These are phyloP conservation scores for Nomada flava DNA, from an alignment of 2,888 invertebrate genomes.

Conservation along the genomic window DNA sequence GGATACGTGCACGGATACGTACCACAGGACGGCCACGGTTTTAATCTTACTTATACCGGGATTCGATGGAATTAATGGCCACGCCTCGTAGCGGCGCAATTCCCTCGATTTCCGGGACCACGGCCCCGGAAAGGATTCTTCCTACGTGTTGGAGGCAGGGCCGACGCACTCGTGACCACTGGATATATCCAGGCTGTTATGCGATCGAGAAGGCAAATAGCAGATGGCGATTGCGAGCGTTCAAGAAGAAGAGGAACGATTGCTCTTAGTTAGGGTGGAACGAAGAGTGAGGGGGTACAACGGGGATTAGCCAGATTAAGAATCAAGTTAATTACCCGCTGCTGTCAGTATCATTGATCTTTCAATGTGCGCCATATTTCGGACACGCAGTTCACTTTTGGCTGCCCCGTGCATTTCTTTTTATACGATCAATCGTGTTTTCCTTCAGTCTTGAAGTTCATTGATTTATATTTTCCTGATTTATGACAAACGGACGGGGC, in stretches of 20 bases:
- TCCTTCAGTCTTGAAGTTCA: too few relatives aligned
- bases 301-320: conserved; percentile 48
- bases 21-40: conserved; percentile 53
- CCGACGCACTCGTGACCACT: conserved; percentile 69
- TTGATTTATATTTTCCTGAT: too few relatives aligned
- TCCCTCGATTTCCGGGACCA: conserved; percentile 70
- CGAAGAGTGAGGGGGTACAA: conserved; percentile 4
- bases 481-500: too few relatives aligned
- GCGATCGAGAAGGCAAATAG: conserved; percentile 59
- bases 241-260: conserved; percentile 21
- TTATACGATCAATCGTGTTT: too few relatives aligned
- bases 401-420: too few relatives aligned
- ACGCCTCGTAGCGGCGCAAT: conserved; percentile 66
- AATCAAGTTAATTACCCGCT: conserved; percentile 56
- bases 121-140: conserved; percentile 71
- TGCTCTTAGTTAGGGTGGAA: conserved; percentile 16
- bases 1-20: conserved; percentile 47
- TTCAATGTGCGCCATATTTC: conserved; percentile 2
- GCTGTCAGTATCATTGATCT: conserved; percentile 48
- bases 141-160: conserved; percentile 54
- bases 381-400: neutral
- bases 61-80: conserved; percentile 73
- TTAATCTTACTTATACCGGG: conserved; percentile 71
- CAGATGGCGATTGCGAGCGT: conserved; percentile 59
- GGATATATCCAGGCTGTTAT: conserved; percentile 65